Base-by-base conservation (phyloP, 2,797 vertebrate genomes). In the Gambelia wislizenii region DNA sequence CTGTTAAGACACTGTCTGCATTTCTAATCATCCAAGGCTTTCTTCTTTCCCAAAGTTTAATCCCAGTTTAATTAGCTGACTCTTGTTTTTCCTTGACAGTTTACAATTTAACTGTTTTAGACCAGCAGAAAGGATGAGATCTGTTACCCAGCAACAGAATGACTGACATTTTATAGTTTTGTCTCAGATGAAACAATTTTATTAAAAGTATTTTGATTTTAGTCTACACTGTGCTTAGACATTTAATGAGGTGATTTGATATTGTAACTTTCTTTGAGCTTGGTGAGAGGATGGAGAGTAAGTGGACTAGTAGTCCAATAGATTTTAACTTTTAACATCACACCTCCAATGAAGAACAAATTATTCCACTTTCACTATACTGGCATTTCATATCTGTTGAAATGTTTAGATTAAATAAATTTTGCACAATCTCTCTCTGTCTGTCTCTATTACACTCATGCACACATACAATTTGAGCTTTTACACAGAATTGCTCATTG, bases 1-100 rank as follows among this genome's bases (percentile, higher is more conserved):
- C 52, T 89, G 79, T 30, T 56, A 88, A 81, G 42, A 59, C 44
- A 83, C 6, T 89, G 79, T 36, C 83, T 78, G 83, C 18, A 64
- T 91, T 86, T 89, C 64, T 83, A 61, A n/a, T 86, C 79, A 89
- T 86, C n/a, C 72, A 64, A 76, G n/a, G 1, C 70, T 78, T 8
- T 4, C 27, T 88, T 69, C 8, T 1, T 70, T 27, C 0, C 0
- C 0, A 76, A 47, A 0, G 0, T 0, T 0, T 33, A 36, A 36
- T 7, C 2, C 70, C 0, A 47, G 22, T 1, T 83, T 54, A 12
- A 78, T 77, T 76, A 69, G 10, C 14, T 30, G 2, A 7, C 4
- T 61, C 16, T 56, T n/a, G 22, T 12, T 70, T 67, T 30, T 8
- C 33, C 6, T 3, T 0, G 61, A 84, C n/a, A 77, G 25, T 61